Evolutionary conservation across 2,113 vertebrate species (phyloP), one percentile per base, ranked within the genome.

Genomic region (Procapra przewalskii): DNA sequence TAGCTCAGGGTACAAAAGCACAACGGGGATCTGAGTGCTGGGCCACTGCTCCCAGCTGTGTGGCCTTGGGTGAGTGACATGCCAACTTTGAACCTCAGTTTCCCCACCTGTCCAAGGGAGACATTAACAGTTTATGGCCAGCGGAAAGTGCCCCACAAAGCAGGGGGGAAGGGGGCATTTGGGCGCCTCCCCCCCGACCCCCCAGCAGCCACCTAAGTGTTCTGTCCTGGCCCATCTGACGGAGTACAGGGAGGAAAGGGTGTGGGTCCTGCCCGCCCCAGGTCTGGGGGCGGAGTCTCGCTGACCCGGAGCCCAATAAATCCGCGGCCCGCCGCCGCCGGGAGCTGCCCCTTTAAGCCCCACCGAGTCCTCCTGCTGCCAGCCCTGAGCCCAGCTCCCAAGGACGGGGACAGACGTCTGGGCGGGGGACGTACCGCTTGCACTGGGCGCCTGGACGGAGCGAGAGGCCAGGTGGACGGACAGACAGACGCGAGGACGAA

Each of bases 261-360:
- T 96, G 97, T 59, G 55, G 85, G 96, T 96, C 92, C 40, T 7
- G 40, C 91, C 93, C 95, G 57, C 89, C 94, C 91, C 64, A 43
- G 5, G 43, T 25, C 29, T 13, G 15, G 83, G 89, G 98, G 98
- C 54, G 98, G 98, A 64, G 96, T 92, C 60, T 52, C 2, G 9
- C 50, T 52, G 87, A 90, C 94, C 94, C 43, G 0, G 55, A 91
- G 87, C 45, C 27, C 80, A 15, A 96, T 98, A 98, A 98, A 98
- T 89, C 25, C 31, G 19, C 90, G 15, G 54, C 79, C 87, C 43
- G 57, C 77, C 0, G 7, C 67, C 4, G 8, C 17, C 7, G 3
- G 71, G 48, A 59, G 64, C 89, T 40, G 86, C 48, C 23, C 45
- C 71, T 87, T 55, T 23, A 33, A 67, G 86, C 50, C 50, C 81